Evolutionary conservation across 1,140 invertebrate species (phyloP).

Genomic region (Ridgeia piscesae): DNA sequence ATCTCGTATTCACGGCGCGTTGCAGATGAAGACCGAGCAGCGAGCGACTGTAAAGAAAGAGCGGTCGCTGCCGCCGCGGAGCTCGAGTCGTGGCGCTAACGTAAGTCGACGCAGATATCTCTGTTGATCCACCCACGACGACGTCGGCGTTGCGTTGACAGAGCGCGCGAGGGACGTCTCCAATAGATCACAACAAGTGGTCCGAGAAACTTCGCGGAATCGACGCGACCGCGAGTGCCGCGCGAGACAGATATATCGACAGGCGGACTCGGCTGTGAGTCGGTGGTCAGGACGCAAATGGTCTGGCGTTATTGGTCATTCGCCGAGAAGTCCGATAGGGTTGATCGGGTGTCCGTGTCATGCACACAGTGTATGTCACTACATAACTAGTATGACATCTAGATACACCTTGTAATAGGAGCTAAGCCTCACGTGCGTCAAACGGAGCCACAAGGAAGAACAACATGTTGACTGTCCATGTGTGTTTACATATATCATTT

Average conservation of each 20-base stretch:
- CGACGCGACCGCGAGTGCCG: background rate
- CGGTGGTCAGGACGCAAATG: background rate
- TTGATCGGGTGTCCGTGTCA: too few relatives aligned
- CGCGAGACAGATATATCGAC: background rate
- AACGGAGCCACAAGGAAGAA: too few relatives aligned
- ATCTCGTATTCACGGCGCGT: background rate
- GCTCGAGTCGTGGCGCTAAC: background rate
- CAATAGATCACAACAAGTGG: background rate
- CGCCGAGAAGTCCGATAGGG: too few relatives aligned
- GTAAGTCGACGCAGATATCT: background rate
- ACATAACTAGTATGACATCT: background rate
- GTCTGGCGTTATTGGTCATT: background rate
- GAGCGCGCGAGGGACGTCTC: background rate
- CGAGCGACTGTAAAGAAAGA: background rate
- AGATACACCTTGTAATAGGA: too few relatives aligned
- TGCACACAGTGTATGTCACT: background rate
- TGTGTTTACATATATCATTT: too few relatives aligned
- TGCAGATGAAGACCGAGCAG: background rate
- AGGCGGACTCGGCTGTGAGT: background rate
- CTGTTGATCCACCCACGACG: background rate
- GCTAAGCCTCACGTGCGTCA: too few relatives aligned
- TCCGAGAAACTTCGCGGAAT: background rate
- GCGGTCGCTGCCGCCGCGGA: background rate
- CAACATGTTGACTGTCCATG: too few relatives aligned
- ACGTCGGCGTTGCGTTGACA: background rate